These are phyloP conservation scores for Drosophila gunungcola DNA, from an alignment of 1,140 invertebrate genomes.

Conservation along the genomic window DNA sequence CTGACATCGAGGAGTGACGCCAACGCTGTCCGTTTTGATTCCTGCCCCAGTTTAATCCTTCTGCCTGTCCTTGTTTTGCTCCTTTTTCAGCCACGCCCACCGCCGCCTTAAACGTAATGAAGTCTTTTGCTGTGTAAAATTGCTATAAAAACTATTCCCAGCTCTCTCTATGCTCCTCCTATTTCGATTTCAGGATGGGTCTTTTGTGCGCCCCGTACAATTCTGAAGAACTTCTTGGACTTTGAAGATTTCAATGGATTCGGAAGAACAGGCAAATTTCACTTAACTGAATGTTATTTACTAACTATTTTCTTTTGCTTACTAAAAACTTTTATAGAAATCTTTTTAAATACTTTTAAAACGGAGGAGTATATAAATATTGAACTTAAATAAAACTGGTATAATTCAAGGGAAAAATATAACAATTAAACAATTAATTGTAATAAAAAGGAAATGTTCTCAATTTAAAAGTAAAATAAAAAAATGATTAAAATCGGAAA, in stretches of 20 bases:
- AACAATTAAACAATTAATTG: not conserved
- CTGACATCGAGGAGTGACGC: slow-evolving; percentile 4
- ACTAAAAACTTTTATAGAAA: not conserved
- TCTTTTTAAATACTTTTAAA: not conserved
- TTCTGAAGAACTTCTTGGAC: not conserved
- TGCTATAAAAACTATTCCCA: slow-evolving; percentile 77
- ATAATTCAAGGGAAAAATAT: not conserved
- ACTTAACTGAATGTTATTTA: not conserved
- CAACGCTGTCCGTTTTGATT: slow-evolving; percentile 27
- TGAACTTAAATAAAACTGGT: not conserved
- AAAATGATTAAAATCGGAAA: no score
- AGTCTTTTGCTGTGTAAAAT: slow-evolving; percentile 83
- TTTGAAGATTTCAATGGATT: not conserved
- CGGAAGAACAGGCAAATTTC: not conserved
- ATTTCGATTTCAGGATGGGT: slow-evolving; percentile 7
- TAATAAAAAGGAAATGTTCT: not conserved
- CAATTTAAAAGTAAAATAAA: no score
- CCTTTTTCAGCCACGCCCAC: slow-evolving; percentile 27
- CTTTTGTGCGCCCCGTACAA: not conserved
- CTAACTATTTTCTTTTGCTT: not conserved
- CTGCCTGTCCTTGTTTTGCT: not conserved
- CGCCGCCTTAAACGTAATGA: slow-evolving; percentile 74
- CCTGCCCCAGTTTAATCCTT: slow-evolving; percentile 14
- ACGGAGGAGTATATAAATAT: no score
- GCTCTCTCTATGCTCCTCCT: slow-evolving; percentile 34